Evolutionary conservation across 2,797 vertebrate species (phyloP), one percentile per base, ranked within the genome.

Genomic region (Loriculus beryllinus): DNA sequence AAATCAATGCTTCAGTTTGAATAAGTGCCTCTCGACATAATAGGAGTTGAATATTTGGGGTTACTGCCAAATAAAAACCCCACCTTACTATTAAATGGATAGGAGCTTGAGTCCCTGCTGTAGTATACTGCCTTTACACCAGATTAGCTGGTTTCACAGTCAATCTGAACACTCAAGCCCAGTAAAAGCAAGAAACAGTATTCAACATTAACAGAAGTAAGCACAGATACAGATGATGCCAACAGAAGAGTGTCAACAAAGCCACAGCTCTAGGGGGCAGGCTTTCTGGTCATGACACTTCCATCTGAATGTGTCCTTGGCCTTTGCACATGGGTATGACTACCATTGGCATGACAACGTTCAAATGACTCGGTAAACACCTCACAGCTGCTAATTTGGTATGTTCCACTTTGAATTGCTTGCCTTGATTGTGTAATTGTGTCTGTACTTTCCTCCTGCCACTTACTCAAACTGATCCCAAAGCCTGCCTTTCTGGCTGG

Each of bases 251-350:
- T 63, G 80, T 67, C 40, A 43, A 31, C 17, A 79, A 87, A 26
- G 49, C 35, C 48, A 21, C 35, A 56, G 57, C 33, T 77, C 23
- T 60, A 47, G 76, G 40, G 16, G 20, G 68, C 39, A 78, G 60
- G 72, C 29, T 82, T 43, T 63, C 21, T 64, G 28, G 31, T 31
- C 3, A 4, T 82, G 40, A 37, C 28, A 23, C 28, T 29, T 79
- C 29, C 40, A 91, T 95, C 76, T 90, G 84, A 63, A 60, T 94
- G 93, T 95, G 95, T 90, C 91, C 80, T 90, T 80, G 86, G 18
- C 40, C 95, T 97, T 93, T 94, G 84, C 96, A 92, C n/a, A 9
- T 96, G 94, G 14, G 25, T 78, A 84, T 81, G 86, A 77, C 95
- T 95, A 93, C 82, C 45, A 64, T 12, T 83, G 82, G 86, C 62